phyloP scores from a whole-genome alignment of 2,888 invertebrate species.

The Galerucella calmariensis region DNA sequence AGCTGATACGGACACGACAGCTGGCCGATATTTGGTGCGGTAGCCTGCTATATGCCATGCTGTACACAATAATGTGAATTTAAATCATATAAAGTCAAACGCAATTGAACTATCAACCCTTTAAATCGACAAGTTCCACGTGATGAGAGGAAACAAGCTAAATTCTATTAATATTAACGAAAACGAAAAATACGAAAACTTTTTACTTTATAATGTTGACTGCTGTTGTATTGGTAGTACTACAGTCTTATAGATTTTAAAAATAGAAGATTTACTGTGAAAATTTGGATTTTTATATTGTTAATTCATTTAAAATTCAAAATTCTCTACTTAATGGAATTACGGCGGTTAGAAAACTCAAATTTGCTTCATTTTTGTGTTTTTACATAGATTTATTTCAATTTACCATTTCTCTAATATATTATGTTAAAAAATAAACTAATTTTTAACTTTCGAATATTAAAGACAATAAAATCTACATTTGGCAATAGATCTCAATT shows the following conservation, averaged over 20 bases:
- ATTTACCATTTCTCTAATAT: too few species aligned
- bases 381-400: too few species aligned
- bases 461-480: constrained; percentile 56
- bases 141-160: constrained; percentile 23
- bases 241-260: too few species aligned
- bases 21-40: constrained; percentile 34
- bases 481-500: constrained; percentile 61
- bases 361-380: too few species aligned
- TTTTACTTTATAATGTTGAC: too few species aligned
- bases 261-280: too few species aligned
- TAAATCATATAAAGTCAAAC: constrained; percentile 30
- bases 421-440: background rate
- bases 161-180: background rate
- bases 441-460: background rate
- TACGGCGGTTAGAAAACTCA: too few species aligned
- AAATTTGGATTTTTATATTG: too few species aligned
- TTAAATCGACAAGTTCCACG: constrained; percentile 26
- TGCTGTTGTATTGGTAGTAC: too few species aligned
- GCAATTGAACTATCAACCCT: constrained; percentile 34
- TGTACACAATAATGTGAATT: constrained; percentile 27
- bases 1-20: constrained; percentile 38
- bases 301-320: too few species aligned
- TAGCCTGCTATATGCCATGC: constrained; percentile 28
- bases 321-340: too few species aligned
- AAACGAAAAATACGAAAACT: too few species aligned